Evolutionary conservation across 1,140 invertebrate species (phyloP).

Genomic region (Drosophila obscura): DNA sequence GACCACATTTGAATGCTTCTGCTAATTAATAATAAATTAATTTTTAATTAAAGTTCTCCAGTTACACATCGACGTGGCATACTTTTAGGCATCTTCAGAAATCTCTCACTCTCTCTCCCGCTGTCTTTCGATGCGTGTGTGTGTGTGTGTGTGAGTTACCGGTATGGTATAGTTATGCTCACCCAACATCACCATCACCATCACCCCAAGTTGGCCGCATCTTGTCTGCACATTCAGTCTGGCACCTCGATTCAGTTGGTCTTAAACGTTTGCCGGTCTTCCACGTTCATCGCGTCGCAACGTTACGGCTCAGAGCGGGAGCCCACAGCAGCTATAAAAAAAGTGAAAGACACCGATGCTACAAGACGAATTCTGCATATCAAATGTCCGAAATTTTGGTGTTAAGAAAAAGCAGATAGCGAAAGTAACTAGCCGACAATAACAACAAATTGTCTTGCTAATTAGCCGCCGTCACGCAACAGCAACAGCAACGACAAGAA

Average conservation of each 20-base stretch:
- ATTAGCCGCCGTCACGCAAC: slow-evolving; percentile 62
- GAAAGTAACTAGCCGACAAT: slow-evolving; percentile 54
- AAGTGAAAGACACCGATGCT: slow-evolving; percentile 67
- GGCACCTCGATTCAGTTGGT: slow-evolving; percentile 56
- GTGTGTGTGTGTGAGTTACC: background rate
- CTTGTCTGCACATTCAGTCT: slow-evolving; percentile 22
- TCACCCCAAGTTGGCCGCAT: slow-evolving; percentile 63
- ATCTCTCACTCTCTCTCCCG: slow-evolving; percentile 3
- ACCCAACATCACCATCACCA: slow-evolving; percentile 23
- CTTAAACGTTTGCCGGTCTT: slow-evolving; percentile 55
- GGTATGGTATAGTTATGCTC: slow-evolving; percentile 15
- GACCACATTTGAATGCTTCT: slow-evolving; percentile 20
- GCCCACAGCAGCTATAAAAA: slow-evolving; percentile 52
- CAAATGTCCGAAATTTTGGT: slow-evolving; percentile 42
- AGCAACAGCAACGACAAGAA: slow-evolving; percentile 37
- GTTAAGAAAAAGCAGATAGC: slow-evolving; percentile 56
- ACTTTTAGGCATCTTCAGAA: slow-evolving; percentile 34
- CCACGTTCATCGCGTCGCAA: slow-evolving; percentile 59
- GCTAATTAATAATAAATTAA: slow-evolving; percentile 45
- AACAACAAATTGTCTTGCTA: slow-evolving; percentile 37
- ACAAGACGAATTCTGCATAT: slow-evolving; percentile 69
- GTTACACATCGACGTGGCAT: slow-evolving; percentile 7
- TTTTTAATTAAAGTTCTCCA: background rate
- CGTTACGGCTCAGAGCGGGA: background rate
- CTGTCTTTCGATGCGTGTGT: background rate